Percentiles rank a stretch among this genome's conserved stretches.
Conservation (phyloP, 2,888 invertebrate species). For the Magallana nippona region DNA sequence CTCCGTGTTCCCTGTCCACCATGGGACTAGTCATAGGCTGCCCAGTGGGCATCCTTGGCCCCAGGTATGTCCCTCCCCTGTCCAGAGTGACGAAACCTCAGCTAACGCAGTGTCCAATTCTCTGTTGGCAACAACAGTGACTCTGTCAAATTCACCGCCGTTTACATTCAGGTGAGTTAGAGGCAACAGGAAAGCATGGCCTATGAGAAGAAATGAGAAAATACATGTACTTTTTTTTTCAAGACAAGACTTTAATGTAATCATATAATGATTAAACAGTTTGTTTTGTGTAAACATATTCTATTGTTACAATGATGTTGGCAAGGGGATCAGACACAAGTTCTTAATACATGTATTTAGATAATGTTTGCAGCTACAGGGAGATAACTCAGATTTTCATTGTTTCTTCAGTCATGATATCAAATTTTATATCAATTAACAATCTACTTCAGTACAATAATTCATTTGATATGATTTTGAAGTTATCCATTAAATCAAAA, state of each 20-base stretch:
- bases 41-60: conserved; percentile 69
- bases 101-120: background rate
- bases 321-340: no score
- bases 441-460: no score
- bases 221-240: background rate
- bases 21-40: conserved; percentile 70
- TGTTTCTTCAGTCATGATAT: no score
- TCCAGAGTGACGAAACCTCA: conserved; percentile 59
- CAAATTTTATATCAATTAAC: no score
- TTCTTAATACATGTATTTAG: no score
- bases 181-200: background rate
- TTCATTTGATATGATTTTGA: background rate
- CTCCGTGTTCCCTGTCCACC: conserved; percentile 70
- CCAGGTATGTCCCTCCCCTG: conserved; percentile 64
- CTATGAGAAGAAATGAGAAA: background rate
- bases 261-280: no score
- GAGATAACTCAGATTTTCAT: no score
- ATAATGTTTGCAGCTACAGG: no score
- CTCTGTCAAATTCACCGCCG: background rate
- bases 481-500: background rate
- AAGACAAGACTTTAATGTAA: no score
- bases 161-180: background rate
- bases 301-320: no score
- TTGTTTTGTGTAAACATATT: no score
- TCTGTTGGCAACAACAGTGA: background rate